Conservation (phyloP, 2,113 vertebrate genomes). For the Merops nubicus region DNA sequence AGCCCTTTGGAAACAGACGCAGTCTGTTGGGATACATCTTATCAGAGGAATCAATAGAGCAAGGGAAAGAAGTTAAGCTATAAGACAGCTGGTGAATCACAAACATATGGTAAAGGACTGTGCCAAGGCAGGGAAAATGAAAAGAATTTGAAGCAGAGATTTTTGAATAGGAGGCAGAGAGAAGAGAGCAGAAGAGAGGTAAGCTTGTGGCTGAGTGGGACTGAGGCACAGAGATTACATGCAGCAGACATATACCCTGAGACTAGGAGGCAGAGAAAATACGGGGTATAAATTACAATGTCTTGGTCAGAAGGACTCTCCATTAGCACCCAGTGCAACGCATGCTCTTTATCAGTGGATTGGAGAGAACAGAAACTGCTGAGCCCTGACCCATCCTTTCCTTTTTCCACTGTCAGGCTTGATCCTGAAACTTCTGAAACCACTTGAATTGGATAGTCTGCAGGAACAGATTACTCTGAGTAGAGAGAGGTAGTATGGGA, state of each 20-base stretch:
- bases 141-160: not conserved
- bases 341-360: not conserved
- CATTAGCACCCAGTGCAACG: rapidly evolving
- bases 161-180: not conserved
- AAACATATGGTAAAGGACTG: not conserved
- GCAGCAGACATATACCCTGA: not conserved
- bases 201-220: rapidly evolving
- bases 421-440: not conserved
- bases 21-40: not conserved
- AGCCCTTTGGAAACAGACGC: not conserved
- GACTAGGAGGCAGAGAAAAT: not conserved
- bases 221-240: not conserved
- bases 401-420: not conserved
- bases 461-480: not conserved
- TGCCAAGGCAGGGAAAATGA: not conserved
- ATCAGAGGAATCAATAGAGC: not conserved
- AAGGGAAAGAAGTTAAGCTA: not conserved
- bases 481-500: not conserved
- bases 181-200: not conserved
- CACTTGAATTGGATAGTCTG: not conserved
- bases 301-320: not conserved
- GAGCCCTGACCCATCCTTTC: not conserved
- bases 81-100: not conserved
- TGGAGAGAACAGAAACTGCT: not conserved
- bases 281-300: rapidly evolving